Base-by-base conservation (phyloP, 2,888 invertebrate species). In the Luperina nickerlii region DNA sequence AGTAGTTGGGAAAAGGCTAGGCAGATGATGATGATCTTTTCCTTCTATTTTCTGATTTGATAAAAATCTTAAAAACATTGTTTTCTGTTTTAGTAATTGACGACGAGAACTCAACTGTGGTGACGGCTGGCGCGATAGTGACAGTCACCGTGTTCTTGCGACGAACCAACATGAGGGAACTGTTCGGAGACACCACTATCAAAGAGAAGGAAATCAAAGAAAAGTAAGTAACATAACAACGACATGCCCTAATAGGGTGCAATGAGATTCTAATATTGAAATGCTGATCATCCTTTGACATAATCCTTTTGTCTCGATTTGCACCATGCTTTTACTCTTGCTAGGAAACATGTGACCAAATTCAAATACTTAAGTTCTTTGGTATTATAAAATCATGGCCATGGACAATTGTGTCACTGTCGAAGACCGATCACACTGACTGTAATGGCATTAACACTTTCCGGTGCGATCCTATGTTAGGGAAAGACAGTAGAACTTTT, bases 61-160 rank as follows among this genome's bases (percentile, higher is more conserved):
- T 15, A n/a, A 3, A 9, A 48, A 24, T 79, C 2, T 42, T 62
- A 27, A 57, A n/a, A 24, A 1, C 8, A 45, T 38, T 2, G 38
- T 81, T 73, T 74, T 77, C 42, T 85, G 76, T 97, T 96, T 74
- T 93, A 99, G 99, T 99, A 69, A 98, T 99, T 92, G 99, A 99
- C 91, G 99, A 99, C 94, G 99, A 99, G 94, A 99, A 99, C 93
- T 98, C 99, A 3, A 98, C 98, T 63, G 99, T 99, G 78, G 99
- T 99, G 80, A 99, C 99, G 0, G 99, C 99, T 20, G 99, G 99
- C 67, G 99, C 99, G 38, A 99, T 99, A 88, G 99, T 99, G 0
- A 99, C 99, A 0, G 99, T 99, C 0, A 99, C 99, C 0, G 99
- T 99, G 5, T 98, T 98, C 60, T 96, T 99, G 77, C 97, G 97